Evolutionary conservation across 2,888 invertebrate genomes (phyloP).

Genomic region (Notodonta ziczac): DNA sequence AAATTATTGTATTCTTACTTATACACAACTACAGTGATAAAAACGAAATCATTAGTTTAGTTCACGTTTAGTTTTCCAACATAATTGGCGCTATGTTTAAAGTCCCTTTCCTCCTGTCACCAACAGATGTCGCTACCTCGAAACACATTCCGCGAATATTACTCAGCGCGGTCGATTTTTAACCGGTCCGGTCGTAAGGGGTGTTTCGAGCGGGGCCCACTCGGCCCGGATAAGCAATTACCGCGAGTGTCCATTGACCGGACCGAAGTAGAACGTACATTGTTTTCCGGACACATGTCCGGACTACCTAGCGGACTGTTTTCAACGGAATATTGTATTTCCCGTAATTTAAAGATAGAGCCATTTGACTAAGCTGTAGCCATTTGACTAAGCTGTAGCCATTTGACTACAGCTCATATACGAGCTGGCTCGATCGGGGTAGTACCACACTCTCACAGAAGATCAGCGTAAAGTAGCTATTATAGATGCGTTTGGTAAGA

Average conservation of each 20-base stretch:
- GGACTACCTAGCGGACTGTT: neutral
- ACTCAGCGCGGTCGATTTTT: constrained; percentile 23
- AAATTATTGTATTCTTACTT: no score
- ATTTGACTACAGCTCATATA: no score
- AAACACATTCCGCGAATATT: constrained; percentile 27
- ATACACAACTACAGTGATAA: no score
- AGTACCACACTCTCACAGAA: no score
- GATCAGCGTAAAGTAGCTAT: no score
- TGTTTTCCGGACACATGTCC: constrained; percentile 19
- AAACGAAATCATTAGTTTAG: no score
- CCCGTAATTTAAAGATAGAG: neutral
- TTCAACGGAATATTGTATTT: constrained; percentile 2
- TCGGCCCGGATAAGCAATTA: constrained; percentile 28
- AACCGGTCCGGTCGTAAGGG: constrained; percentile 31
- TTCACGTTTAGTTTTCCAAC: neutral
- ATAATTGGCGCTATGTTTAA: neutral
- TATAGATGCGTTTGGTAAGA: no score
- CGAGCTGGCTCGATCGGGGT: no score
- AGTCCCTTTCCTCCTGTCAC: constrained; percentile 11
- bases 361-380: no score
- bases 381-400: no score
- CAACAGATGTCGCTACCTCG: constrained; percentile 19
- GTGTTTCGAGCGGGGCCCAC: constrained; percentile 5
- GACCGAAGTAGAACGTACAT: constrained; percentile 22
- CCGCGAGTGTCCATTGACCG: constrained; percentile 38